Evolutionary conservation across 2,113 vertebrate species (phyloP).

Genomic region (Phoxinus phoxinus): DNA sequence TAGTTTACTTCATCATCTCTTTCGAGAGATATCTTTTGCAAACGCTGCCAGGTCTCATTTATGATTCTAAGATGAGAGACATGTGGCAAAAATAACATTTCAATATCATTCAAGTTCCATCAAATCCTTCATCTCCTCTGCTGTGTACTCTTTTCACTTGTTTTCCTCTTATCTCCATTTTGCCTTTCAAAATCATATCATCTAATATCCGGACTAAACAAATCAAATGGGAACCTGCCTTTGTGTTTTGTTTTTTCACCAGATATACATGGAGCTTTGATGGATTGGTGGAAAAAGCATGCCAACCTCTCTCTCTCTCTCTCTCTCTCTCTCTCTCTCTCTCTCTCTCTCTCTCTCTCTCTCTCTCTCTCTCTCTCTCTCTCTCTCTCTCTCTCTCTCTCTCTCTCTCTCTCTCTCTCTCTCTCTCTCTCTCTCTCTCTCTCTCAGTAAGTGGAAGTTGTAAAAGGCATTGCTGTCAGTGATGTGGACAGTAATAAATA

Average conservation of each 20-base stretch:
- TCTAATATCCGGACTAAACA: slow-evolving; percentile 60
- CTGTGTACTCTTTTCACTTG: slow-evolving; percentile 23
- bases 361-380: slow-evolving; percentile 15
- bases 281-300: slow-evolving; percentile 54
- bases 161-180: slow-evolving; percentile 42
- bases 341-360: slow-evolving; percentile 13
- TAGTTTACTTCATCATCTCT: background rate
- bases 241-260: slow-evolving; percentile 49
- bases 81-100: slow-evolving; percentile 36
- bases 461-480: slow-evolving; percentile 48
- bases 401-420: slow-evolving; percentile 26
- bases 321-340: background rate
- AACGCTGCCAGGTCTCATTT: background rate
- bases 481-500: slow-evolving; percentile 30
- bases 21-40: background rate
- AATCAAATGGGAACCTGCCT: slow-evolving; percentile 38
- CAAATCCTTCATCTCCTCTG: slow-evolving; percentile 27
- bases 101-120: slow-evolving; percentile 16
- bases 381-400: background rate
- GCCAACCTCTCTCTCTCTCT: slow-evolving; percentile 19
- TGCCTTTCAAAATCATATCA: slow-evolving; percentile 38
- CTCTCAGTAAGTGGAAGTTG: slow-evolving; percentile 36
- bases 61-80: slow-evolving; percentile 22
- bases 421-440: slow-evolving; percentile 16
- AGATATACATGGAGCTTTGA: slow-evolving; percentile 48